Percentiles rank a stretch among this genome's conserved stretches.
Evolutionary conservation across 2,113 vertebrate species (phyloP).

Genomic region (Callionymus lyra): DNA sequence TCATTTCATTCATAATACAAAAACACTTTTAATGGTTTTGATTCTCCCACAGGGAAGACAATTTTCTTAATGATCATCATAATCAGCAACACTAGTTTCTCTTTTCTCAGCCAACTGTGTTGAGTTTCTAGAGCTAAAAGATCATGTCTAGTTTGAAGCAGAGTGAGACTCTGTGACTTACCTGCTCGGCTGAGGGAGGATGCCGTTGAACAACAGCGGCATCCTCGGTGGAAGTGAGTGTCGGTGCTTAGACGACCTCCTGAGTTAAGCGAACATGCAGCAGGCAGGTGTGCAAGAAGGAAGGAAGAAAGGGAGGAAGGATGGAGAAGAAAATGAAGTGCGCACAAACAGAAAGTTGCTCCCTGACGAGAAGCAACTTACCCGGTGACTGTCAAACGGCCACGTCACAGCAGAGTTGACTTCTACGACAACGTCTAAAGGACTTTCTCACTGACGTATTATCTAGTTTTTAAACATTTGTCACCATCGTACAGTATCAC

Average conservation of each 20-base stretch:
- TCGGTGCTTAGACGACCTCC: slow-evolving; percentile 72
- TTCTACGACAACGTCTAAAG: too few species aligned
- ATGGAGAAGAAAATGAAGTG: slow-evolving; percentile 12
- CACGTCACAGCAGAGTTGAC: too few species aligned
- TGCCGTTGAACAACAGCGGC: slow-evolving; percentile 77
- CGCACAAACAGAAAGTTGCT: slow-evolving; percentile 7
- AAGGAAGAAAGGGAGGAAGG: slow-evolving; percentile 13
- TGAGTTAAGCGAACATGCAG: slow-evolving; percentile 59
- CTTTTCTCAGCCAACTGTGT: too few species aligned
- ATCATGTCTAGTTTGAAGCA: slow-evolving; percentile 17
- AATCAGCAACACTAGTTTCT: too few species aligned
- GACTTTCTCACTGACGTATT: too few species aligned
- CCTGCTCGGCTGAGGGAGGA: slow-evolving; percentile 72
- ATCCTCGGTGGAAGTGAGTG: slow-evolving; percentile 79
- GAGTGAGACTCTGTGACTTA: slow-evolving; percentile 52
- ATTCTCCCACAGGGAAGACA: too few species aligned
- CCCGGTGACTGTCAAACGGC: slow-evolving; percentile 29
- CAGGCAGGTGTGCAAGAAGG: slow-evolving; percentile 17
- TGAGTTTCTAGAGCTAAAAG: too few species aligned
- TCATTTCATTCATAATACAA: too few species aligned
- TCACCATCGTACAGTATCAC: too few species aligned
- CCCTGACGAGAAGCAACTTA: slow-evolving; percentile 12
- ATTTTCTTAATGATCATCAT: too few species aligned
- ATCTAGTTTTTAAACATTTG: too few species aligned
- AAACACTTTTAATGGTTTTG: too few species aligned